These are phyloP conservation scores for Steatornis caripensis DNA, from an alignment of 2,113 vertebrate species.

Conservation along the genomic window DNA sequence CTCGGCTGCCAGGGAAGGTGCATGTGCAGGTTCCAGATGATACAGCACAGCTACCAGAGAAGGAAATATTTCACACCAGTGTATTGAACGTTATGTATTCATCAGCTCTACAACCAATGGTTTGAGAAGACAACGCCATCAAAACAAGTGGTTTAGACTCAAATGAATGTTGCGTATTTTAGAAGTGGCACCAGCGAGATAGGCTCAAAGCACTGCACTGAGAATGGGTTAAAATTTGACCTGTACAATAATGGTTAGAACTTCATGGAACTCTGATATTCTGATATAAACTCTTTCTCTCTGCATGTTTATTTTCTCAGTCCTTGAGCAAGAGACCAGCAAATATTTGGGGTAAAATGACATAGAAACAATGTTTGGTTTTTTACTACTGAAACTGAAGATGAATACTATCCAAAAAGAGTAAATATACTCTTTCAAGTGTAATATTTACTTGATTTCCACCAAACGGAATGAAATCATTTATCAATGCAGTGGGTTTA, in stretches of 20 bases:
- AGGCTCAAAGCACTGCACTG: neutral
- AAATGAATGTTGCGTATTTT: neutral
- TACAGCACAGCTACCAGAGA: neutral
- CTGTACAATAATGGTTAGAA: neutral
- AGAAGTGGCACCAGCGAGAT: neutral
- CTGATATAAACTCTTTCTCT: neutral
- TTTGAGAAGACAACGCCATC: neutral
- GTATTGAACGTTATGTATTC: neutral
- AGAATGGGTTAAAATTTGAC: neutral
- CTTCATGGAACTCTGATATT: neutral
- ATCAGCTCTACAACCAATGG: neutral
- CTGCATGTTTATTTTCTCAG: neutral
- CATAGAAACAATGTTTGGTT: neutral
- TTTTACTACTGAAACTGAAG: neutral
- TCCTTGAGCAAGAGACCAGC: neutral
- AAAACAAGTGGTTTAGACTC: neutral
- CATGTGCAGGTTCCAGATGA: neutral
- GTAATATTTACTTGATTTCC: neutral
- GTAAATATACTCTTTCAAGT: neutral
- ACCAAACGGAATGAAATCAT: neutral
- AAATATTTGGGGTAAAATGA: neutral
- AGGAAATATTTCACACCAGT: neutral
- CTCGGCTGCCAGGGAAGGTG: neutral
- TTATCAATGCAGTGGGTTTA: neutral
- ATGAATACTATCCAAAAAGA: neutral